Conservation (phyloP, 2,113 vertebrate genomes). For the Machaerirhynchus nigripectus region DNA sequence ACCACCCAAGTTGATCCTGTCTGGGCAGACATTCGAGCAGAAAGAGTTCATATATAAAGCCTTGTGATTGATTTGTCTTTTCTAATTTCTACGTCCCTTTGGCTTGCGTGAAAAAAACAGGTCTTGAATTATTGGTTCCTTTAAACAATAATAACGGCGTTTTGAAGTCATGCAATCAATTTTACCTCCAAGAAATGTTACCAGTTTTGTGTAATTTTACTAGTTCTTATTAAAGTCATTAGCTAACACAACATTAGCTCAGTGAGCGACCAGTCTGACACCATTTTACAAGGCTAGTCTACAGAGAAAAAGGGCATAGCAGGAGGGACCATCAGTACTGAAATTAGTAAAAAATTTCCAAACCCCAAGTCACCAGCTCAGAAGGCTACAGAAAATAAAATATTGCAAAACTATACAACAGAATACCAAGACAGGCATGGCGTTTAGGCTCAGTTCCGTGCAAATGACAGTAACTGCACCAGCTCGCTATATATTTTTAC, state of each 20-base stretch:
- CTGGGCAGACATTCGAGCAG: background rate
- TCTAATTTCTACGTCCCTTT: background rate
- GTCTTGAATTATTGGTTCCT: slow-evolving; percentile 2
- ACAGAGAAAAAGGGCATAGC: background rate
- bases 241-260: background rate
- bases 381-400: background rate
- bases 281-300: background rate
- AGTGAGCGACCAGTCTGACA: background rate
- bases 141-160: background rate
- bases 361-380: background rate
- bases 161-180: slow-evolving; percentile 20
- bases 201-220: slow-evolving; percentile 3
- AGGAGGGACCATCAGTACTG: background rate
- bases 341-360: background rate
- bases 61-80: slow-evolving; percentile 6
- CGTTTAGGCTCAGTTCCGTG: background rate
- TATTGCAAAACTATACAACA: background rate
- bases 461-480: background rate
- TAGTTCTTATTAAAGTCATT: slow-evolving; percentile 25
- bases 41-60: background rate
- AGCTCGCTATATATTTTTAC: background rate
- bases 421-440: background rate
- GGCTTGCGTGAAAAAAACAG: background rate
- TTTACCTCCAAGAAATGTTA: background rate
- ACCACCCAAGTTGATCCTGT: slow-evolving; percentile 53